A percentile compares a stretch with the other conserved stretches of the same genome.
phyloP scores from a whole-genome alignment of 2,888 invertebrate genomes.

The Parnassius glacialis region DNA sequence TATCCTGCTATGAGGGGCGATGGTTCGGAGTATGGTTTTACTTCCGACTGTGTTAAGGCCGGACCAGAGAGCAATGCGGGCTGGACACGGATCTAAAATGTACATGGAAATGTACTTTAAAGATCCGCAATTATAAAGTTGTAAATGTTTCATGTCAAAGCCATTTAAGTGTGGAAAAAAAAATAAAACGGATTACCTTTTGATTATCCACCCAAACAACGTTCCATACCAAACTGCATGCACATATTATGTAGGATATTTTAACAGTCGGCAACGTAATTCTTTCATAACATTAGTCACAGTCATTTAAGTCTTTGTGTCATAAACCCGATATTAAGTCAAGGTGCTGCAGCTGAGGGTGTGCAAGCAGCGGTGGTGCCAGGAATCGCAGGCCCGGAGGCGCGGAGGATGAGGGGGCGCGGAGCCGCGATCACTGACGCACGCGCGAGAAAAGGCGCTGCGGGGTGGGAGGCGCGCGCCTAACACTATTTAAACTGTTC shows the following conservation, averaged over 20 bases:
- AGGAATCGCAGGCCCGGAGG: constrained; percentile 33
- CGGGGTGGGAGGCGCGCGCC: constrained; percentile 79
- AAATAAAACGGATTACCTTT: too few species aligned
- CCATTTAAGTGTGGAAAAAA: too few species aligned
- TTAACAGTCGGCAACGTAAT: too few species aligned
- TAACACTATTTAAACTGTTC: constrained; percentile 84
- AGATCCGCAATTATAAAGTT: too few species aligned
- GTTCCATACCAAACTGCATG: too few species aligned
- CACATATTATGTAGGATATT: too few species aligned
- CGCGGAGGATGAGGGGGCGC: constrained; percentile 28
- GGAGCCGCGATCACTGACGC: constrained; percentile 70
- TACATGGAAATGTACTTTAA: not conserved
- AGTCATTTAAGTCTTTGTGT: too few species aligned
- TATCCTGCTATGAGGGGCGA: not conserved
- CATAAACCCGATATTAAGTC: constrained; percentile 13
- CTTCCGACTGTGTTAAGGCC: not conserved
- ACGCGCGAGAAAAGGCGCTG: constrained; percentile 81
- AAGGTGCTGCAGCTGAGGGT: constrained; percentile 32
- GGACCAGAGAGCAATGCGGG: not conserved
- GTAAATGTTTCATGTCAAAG: too few species aligned
- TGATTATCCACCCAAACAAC: too few species aligned
- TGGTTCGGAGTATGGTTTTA: not conserved
- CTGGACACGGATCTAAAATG: not conserved
- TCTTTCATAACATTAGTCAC: too few species aligned
- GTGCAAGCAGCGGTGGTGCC: constrained; percentile 25